phyloP scores from a whole-genome alignment of 2,113 vertebrate genomes.

The Labeo catla region DNA sequence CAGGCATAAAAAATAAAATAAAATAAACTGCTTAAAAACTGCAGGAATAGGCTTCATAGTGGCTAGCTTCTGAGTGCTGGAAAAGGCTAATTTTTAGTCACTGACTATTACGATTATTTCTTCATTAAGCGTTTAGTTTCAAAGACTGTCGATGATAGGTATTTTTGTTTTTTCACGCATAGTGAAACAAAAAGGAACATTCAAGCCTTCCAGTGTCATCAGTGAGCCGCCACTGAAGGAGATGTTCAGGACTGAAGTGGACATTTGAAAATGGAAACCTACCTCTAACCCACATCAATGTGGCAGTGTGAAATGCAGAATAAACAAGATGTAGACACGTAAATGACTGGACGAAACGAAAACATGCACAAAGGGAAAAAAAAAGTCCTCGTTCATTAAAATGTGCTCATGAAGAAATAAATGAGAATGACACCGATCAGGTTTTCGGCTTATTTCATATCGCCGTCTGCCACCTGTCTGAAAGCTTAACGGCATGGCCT shows the following conservation, averaged over 20 bases:
- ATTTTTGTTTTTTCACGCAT: background rate
- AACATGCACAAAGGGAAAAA: background rate
- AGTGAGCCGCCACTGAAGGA: slow-evolving; percentile 85
- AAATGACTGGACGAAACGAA: slow-evolving; percentile 70
- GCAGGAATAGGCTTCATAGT: background rate
- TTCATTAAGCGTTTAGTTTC: background rate
- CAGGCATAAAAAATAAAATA: background rate
- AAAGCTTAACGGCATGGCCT: background rate
- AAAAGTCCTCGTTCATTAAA: background rate
- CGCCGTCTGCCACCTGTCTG: background rate
- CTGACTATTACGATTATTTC: background rate
- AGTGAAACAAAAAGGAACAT: background rate
- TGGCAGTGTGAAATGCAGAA: slow-evolving; percentile 90
- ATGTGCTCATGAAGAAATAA: background rate
- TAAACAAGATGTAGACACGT: slow-evolving; percentile 95
- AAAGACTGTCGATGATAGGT: background rate
- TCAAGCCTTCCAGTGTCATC: slow-evolving; percentile 62
- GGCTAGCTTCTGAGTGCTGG: slow-evolving; percentile 2
- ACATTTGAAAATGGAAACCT: slow-evolving; percentile 74
- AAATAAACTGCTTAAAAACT: background rate
- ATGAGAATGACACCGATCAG: background rate
- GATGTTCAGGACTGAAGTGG: background rate
- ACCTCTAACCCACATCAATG: slow-evolving; percentile 89
- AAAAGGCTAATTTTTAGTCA: background rate
- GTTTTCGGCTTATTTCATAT: background rate